Conservation (phyloP, 2,888 invertebrate genomes). For the Chromoteleia sp. region DNA sequence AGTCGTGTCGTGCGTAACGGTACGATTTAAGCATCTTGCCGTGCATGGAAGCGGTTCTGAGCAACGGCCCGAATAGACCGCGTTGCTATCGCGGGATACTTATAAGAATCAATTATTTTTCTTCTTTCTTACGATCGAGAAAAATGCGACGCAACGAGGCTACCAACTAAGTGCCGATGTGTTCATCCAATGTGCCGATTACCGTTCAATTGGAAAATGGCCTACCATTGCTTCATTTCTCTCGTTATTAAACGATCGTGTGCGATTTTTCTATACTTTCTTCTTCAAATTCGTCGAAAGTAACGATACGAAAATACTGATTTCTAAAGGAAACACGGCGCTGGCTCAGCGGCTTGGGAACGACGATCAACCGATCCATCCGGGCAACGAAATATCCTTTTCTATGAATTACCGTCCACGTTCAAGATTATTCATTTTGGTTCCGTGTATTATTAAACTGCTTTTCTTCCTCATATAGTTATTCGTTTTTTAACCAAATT, state of each 20-base stretch:
- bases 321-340: conserved; percentile 20
- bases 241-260: conserved; percentile 43
- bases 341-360: neutral
- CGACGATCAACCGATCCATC: neutral
- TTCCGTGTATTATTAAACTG: too few species aligned
- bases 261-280: conserved; percentile 22
- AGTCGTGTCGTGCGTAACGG: conserved; percentile 78
- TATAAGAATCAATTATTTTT: conserved; percentile 70
- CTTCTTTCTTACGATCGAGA: conserved; percentile 61
- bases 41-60: conserved; percentile 81
- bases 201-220: conserved; percentile 68
- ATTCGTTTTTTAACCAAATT: too few species aligned
- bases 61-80: conserved; percentile 80
- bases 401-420: too few species aligned
- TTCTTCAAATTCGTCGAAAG: conserved; percentile 18
- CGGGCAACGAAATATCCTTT: neutral
- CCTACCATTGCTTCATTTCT: conserved; percentile 57
- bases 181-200: conserved; percentile 69
- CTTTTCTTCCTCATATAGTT: too few species aligned
- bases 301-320: conserved; percentile 33
- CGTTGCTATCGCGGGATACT: conserved; percentile 71
- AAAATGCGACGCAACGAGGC: conserved; percentile 70
- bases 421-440: too few species aligned
- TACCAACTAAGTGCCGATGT: conserved; percentile 66
- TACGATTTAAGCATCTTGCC: conserved; percentile 81